Percentiles rank a stretch among this genome's conserved stretches.
phyloP scores from a whole-genome alignment of 2,797 vertebrate genomes.

The Clarias platycephalus region DNA sequence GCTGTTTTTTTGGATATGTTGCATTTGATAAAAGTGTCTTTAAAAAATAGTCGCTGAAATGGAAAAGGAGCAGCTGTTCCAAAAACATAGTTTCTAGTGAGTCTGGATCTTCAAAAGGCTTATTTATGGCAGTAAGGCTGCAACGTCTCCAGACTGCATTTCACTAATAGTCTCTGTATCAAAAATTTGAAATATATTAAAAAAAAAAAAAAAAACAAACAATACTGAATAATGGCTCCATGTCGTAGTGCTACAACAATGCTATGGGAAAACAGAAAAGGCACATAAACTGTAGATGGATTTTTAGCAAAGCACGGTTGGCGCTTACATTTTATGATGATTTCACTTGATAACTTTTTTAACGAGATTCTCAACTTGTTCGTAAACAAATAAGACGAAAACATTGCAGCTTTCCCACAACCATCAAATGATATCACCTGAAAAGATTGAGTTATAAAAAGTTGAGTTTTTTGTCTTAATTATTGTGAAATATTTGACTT shows the following conservation, averaged over 20 bases:
- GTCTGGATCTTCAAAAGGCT: neutral
- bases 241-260: too few species aligned
- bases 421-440: neutral
- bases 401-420: neutral
- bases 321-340: neutral
- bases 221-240: neutral
- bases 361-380: neutral
- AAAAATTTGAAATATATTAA: neutral
- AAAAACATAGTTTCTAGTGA: neutral
- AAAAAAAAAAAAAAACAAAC: too few species aligned
- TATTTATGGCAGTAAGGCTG: constrained; percentile 12
- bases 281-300: neutral
- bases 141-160: neutral
- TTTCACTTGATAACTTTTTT: neutral
- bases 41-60: neutral
- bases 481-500: neutral
- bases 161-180: constrained; percentile 6
- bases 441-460: neutral
- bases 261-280: neutral
- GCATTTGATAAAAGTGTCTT: neutral
- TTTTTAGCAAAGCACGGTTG: neutral
- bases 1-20: neutral
- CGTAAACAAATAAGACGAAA: neutral
- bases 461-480: neutral
- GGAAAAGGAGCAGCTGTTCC: neutral